Conservation (phyloP, 2,113 vertebrate species). For the Asarcornis scutulata region DNA sequence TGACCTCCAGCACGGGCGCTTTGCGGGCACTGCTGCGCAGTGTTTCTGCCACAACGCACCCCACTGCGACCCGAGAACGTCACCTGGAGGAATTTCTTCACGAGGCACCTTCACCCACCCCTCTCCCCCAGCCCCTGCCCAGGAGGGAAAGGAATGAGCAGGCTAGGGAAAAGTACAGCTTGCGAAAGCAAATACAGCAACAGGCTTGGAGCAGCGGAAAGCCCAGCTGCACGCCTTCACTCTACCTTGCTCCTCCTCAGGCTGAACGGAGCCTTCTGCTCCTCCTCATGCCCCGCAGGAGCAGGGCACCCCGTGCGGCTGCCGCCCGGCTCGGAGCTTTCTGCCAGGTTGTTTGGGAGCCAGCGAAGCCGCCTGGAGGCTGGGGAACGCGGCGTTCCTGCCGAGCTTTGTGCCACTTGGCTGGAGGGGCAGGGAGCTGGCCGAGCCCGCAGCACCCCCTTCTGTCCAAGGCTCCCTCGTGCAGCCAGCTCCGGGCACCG, state of each 20-base stretch:
- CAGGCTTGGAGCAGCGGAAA: constrained; percentile 18
- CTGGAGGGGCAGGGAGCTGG: background rate
- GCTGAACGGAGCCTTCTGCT: constrained; percentile 51
- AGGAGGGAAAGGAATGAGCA: background rate
- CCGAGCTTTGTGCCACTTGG: background rate
- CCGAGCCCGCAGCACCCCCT: constrained; percentile 66
- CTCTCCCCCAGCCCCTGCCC: rapidly evolving
- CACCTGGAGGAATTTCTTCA: background rate
- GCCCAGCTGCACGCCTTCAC: constrained; percentile 30
- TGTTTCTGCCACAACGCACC: background rate
- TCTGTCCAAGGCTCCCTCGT: background rate
- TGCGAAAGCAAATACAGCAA: constrained; percentile 41
- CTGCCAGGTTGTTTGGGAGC: constrained; percentile 50
- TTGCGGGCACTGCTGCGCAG: rapidly evolving
- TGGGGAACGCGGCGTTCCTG: constrained; percentile 7
- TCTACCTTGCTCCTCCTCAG: constrained; percentile 68
- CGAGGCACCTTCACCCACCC: background rate
- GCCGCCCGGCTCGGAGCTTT: background rate
- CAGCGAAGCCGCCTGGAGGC: background rate
- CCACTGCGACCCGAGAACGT: rapidly evolving
- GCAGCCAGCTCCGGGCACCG: background rate
- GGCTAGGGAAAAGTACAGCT: constrained; percentile 23
- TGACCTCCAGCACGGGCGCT: background rate
- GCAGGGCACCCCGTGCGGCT: background rate
- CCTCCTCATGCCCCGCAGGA: constrained; percentile 58